Evolutionary conservation across 2,113 vertebrate genomes (phyloP).

Genomic region (Psilopsiagon aymara): DNA sequence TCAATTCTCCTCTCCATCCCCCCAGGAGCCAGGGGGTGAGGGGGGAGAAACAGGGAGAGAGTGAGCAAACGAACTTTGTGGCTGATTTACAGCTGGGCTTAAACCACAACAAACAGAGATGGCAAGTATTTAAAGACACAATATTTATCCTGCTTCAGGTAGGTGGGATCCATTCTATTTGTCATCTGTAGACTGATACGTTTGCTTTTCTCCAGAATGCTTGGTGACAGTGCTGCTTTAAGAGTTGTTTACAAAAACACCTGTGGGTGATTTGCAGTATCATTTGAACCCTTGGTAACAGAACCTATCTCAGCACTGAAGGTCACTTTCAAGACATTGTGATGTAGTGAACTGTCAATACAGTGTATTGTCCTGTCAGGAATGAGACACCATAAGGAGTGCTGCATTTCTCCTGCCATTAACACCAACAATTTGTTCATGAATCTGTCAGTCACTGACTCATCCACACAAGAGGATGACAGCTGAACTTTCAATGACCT

Average conservation of each 20-base stretch:
- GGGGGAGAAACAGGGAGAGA: no score
- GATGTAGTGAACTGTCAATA: not conserved
- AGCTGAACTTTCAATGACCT: conserved; percentile 38
- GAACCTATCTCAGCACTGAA: not conserved
- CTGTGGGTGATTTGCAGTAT: not conserved
- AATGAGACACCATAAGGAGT: not conserved
- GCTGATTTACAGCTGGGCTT: no score
- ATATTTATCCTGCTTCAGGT: not conserved
- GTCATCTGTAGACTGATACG: not conserved
- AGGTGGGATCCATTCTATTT: not conserved
- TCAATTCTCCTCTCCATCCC: no score
- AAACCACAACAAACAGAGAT: not conserved
- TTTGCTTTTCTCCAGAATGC: not conserved
- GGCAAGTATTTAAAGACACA: not conserved
- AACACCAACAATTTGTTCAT: not conserved
- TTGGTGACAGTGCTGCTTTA: not conserved
- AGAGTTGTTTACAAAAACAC: not conserved
- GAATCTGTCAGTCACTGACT: not conserved
- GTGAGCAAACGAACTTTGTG: no score
- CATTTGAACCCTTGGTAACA: not conserved
- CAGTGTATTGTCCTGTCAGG: not conserved
- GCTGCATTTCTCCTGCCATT: not conserved
- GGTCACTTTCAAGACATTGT: not conserved
- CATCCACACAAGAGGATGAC: conserved; percentile 2
- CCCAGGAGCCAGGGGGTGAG: no score